Evolutionary conservation across 2,888 invertebrate species (phyloP).

Genomic region (Cantharis flavilabris): DNA sequence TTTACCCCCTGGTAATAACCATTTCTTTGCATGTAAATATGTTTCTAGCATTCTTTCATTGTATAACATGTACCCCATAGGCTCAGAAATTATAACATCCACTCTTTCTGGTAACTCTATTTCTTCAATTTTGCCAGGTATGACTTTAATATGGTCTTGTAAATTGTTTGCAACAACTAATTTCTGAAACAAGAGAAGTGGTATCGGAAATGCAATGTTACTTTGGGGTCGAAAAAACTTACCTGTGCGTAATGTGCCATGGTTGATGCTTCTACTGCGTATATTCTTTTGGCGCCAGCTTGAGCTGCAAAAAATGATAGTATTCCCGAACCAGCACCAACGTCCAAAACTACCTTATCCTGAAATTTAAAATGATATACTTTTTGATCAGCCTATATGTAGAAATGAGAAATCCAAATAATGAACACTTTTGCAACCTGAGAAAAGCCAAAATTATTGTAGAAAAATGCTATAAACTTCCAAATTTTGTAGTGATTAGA

Average conservation of each 20-base stretch:
- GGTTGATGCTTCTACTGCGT: constrained; percentile 98
- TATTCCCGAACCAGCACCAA: constrained; percentile 98
- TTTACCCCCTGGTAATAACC: constrained; percentile 89
- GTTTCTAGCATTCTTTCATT: constrained; percentile 99
- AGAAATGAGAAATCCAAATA: too few species aligned
- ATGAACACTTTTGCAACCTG: too few species aligned
- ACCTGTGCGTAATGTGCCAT: constrained; percentile 96
- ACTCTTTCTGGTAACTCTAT: constrained; percentile 93
- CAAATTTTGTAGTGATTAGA: too few species aligned
- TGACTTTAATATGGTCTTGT: constrained; percentile 84
- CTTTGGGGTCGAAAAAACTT: constrained; percentile 8
- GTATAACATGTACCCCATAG: constrained; percentile 99
- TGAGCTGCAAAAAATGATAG: constrained; percentile 98
- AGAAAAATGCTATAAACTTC: too few species aligned
- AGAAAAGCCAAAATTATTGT: too few species aligned
- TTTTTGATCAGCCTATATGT: too few species aligned
- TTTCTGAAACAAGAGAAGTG: constrained; percentile 57
- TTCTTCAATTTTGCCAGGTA: constrained; percentile 98
- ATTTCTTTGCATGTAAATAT: constrained; percentile 97
- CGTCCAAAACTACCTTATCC: constrained; percentile 93
- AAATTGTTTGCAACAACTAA: constrained; percentile 90
- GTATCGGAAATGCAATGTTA: not conserved
- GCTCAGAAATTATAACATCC: constrained; percentile 97
- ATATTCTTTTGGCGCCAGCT: constrained; percentile 94
- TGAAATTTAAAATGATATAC: constrained; percentile 36